Conservation (phyloP, 2,113 vertebrate species). For the Rattus rattus region DNA sequence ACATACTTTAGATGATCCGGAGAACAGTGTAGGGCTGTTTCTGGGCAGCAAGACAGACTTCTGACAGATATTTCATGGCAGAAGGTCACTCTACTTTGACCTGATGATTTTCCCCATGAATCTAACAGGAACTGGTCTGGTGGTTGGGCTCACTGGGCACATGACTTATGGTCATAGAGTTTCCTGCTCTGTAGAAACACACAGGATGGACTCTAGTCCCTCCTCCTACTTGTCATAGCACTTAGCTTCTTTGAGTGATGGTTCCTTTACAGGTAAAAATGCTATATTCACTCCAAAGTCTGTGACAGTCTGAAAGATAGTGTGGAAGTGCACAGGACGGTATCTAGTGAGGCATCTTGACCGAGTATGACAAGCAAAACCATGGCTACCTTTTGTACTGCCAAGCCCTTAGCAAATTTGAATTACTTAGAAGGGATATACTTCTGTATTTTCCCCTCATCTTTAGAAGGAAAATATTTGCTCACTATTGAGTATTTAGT, state of each 20-base stretch:
- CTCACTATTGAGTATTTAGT: background rate
- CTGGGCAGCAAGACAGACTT: slow-evolving; percentile 78
- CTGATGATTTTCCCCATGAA: background rate
- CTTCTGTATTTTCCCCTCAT: background rate
- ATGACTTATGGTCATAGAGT: background rate
- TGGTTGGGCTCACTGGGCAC: background rate
- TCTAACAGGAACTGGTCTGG: background rate
- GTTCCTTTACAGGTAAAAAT: background rate
- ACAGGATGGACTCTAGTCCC: background rate
- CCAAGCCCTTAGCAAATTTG: background rate
- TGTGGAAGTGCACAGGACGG: background rate
- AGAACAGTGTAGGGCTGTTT: slow-evolving; percentile 69
- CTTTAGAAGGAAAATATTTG: background rate
- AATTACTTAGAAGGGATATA: background rate
- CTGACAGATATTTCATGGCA: slow-evolving; percentile 77
- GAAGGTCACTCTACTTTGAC: slow-evolving; percentile 64
- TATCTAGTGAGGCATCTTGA: background rate
- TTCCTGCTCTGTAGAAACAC: background rate
- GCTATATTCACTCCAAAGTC: background rate
- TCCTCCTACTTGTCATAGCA: background rate
- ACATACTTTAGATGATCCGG: slow-evolving; percentile 75
- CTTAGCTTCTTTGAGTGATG: background rate
- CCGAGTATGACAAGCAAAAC: background rate
- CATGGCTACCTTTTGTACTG: background rate
- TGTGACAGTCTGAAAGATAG: background rate